Evolutionary conservation across 2,113 vertebrate species (phyloP).

Genomic region (Galemys pyrenaicus): DNA sequence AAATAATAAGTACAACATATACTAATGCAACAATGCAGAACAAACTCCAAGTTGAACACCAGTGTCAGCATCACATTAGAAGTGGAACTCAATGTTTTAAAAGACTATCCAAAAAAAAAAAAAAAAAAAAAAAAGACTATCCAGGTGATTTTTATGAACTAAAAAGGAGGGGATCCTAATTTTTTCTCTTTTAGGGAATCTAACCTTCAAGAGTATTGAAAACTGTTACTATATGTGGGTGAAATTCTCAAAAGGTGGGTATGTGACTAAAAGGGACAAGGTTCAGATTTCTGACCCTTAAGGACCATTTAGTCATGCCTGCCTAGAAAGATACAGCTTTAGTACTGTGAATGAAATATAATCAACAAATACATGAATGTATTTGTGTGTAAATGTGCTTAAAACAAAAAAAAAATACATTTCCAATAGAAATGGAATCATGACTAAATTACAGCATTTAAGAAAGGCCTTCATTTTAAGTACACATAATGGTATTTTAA

Average conservation of each 20-base stretch:
- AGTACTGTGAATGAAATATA: background rate
- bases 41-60: background rate
- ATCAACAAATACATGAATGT: conserved; percentile 13
- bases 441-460: background rate
- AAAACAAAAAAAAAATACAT: background rate
- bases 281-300: background rate
- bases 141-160: background rate
- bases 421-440: conserved; percentile 5
- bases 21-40: background rate
- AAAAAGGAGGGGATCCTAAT: background rate
- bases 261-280: background rate
- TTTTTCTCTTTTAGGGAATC: background rate
- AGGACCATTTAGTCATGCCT: background rate
- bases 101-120: too few species aligned
- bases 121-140: too few species aligned
- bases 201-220: background rate
- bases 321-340: background rate
- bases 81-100: background rate
- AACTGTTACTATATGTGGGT: background rate
- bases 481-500: conserved; percentile 11
- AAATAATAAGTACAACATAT: background rate
- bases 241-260: background rate
- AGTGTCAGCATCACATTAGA: background rate
- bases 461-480: conserved; percentile 48
- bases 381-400: background rate